Base-by-base conservation (phyloP, 2,113 vertebrate genomes). In the Coreoperca whiteheadi region DNA sequence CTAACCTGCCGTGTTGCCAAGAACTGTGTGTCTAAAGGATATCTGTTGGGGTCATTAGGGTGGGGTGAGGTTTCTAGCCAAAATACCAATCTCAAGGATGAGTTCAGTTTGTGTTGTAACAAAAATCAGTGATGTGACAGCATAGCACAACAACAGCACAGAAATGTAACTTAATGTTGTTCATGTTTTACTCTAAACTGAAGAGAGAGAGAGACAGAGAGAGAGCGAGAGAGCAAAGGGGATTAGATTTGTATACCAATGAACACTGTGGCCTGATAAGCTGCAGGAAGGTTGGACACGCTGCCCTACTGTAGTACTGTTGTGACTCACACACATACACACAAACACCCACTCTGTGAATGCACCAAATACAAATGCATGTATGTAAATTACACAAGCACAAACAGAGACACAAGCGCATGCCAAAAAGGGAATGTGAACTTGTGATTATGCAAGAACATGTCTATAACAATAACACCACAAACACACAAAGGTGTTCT, bases 241-340 rank as follows among this genome's bases (percentile, higher is more conserved):
- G 91, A 94, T 94, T 92, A 94, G 85, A 89, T 86, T 23, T 86
- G 79, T 79, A 88, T 73, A 73, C 76, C 83, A 72, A 88, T n/a
- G 79, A 72, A 88, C 68, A 28, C 74, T 75, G 83, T 79, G 79
- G 85, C 74, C 89, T 32, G 84, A 78, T 89, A 82, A 91, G 82
- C 85, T 81, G 81, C 85, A 79, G 61, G 63, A 48, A 87, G 63
- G 83, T 68, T 88, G 85, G 74, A 88, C 87, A 74, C 4, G 64
- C 56, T 79, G 76, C 73, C 63, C 85, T 90, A 59, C 82, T 85
- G 84, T 90, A 77, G 87, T 69, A 77, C 57, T 65, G 71, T 68
- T 85, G 67, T 77, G 81, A 85, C 80, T 82, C 85, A 80, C 79
- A 74, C 43, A 57, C 63, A 86, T 0, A 57, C 18, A 51, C 37